Evolutionary conservation across 2,113 vertebrate species (phyloP), one percentile per base, ranked within the genome.

Genomic region (Salminus brasiliensis): DNA sequence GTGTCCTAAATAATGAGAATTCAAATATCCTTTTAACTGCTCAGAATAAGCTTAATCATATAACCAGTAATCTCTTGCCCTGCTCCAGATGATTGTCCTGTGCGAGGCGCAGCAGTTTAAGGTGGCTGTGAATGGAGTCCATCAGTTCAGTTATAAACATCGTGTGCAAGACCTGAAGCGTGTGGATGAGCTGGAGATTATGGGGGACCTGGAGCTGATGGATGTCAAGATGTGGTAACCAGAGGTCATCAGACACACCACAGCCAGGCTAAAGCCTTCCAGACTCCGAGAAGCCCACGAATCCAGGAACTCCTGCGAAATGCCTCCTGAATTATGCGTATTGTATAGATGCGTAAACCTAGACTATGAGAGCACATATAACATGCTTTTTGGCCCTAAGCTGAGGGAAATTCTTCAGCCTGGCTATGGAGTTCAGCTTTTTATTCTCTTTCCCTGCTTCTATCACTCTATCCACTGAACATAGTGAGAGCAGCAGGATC

Each of bases 101-200:
- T 97, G 95, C 25, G 93, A 96, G 0, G 23, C 83, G 2, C 88
- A 89, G 39, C 89, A 93, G 57, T 98, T 95, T 89, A 94, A 91
- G 70, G 93, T 99, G 7, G 97, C 96, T 0, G 49, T 97, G 4
- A 97, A 98, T 10, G 97, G 97, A 0, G 65, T 87, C 18, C 97
- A 98, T 85, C 91, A 85, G 78, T 83, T 98, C 82, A 92, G 93
- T 65, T 99, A 97, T 88, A 95, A 93, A 66, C 93, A 98, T 88
- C 88, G 97, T n/a, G 94, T 96, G 62, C 95, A 94, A 87, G 95
- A 95, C 21, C 93, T 98, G 13, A 89, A 62, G 67, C 87, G 87
- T 3, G 88, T 99, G 30, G 78, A 89, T 1, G 25, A 81, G 16
- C 78, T 97, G 82, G 93, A 95, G 79, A 70, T 97, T 1, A 9